Percentiles rank a stretch among this genome's conserved stretches.
Conservation (phyloP, 1,140 invertebrate species). For the Harlomillsia oculata region DNA sequence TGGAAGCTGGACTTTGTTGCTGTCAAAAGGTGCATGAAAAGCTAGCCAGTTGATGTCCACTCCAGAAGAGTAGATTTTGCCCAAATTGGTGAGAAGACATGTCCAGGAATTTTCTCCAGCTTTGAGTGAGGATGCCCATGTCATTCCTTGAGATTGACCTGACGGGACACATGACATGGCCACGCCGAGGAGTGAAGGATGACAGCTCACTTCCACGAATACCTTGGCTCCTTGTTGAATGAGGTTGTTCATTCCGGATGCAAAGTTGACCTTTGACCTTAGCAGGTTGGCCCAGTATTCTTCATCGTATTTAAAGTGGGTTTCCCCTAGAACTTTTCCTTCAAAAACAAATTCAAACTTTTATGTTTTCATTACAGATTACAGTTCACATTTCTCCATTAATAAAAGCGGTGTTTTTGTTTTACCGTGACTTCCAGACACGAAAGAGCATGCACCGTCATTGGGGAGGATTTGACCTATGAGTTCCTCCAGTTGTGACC, state of each 20-base stretch:
- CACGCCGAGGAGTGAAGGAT: not conserved
- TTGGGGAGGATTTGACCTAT: too few relatives aligned
- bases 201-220: constrained; percentile 1
- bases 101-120: not conserved
- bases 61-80: not conserved
- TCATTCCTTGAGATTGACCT: not conserved
- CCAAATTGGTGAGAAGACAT: not conserved
- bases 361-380: not conserved
- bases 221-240: not conserved
- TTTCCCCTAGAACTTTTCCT: not conserved
- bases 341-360: not conserved
- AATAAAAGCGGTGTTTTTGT: too few relatives aligned
- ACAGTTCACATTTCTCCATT: too few relatives aligned
- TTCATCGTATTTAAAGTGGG: constrained; percentile 7
- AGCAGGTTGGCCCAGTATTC: not conserved
- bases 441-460: too few relatives aligned
- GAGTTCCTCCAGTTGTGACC: too few relatives aligned
- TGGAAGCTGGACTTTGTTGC: not conserved
- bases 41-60: not conserved
- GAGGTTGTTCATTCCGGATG: not conserved
- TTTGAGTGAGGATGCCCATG: not conserved
- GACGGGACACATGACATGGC: not conserved
- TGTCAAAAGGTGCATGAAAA: not conserved
- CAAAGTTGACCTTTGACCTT: not conserved
- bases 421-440: too few relatives aligned